Percentiles rank a stretch among this genome's conserved stretches.
Conservation (phyloP, 2,888 invertebrate species). For the Trachelus tabidus region DNA sequence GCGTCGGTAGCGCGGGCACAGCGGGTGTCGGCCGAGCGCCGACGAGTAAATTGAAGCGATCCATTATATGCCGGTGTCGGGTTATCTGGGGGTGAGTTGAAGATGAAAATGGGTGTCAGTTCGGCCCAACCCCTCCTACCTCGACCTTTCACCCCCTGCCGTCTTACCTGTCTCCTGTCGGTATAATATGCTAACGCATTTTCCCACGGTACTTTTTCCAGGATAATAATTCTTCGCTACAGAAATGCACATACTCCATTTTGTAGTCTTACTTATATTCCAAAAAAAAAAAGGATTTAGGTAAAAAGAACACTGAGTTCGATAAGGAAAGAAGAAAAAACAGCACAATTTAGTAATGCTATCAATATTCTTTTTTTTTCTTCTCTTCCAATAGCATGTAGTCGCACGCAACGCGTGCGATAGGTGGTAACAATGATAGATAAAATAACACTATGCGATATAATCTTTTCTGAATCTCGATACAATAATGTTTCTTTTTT, state of each 20-base stretch:
- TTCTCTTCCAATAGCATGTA: conserved; percentile 9
- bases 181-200: not conserved
- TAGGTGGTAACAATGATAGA: not conserved
- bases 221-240: not conserved
- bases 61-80: conserved; percentile 51
- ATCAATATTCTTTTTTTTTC: conserved; percentile 19
- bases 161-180: not conserved
- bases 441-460: not conserved
- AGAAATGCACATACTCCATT: not conserved
- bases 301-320: not conserved
- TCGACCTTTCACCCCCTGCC: not conserved
- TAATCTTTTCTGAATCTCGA: not conserved
- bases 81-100: conserved; percentile 31
- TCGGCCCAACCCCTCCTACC: not conserved
- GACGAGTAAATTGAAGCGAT: conserved; percentile 56
- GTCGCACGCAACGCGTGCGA: not conserved
- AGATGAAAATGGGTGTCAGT: conserved; percentile 20
- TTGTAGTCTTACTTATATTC: conserved; percentile 5
- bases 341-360: conserved; percentile 11
- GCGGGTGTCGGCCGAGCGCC: conserved; percentile 38
- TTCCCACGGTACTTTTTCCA: not conserved
- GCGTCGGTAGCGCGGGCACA: conserved; percentile 20
- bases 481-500: conserved; percentile 2
- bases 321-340: not conserved
- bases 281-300: conserved; percentile 8